These are phyloP conservation scores for Okamejei kenojei DNA, from an alignment of 2,797 vertebrate genomes.

Conservation along the genomic window DNA sequence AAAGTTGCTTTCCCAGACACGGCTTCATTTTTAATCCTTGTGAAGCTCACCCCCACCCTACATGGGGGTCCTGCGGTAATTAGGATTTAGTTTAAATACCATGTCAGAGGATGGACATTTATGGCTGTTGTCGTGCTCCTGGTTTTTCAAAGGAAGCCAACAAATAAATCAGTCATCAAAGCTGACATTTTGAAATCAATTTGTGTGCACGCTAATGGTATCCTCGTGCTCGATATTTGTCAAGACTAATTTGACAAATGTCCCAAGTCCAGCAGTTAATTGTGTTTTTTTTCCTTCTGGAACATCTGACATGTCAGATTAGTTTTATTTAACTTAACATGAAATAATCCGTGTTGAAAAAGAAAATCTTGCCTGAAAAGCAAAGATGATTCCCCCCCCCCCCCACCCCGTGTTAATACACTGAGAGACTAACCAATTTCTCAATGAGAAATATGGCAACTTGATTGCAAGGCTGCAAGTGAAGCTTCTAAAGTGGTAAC, in stretches of 20 bases:
- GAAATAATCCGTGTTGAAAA: conserved; percentile 30
- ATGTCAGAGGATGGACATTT: not conserved
- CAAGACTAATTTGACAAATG: conserved; percentile 23
- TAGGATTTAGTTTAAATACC: not conserved
- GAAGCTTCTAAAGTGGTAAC: not conserved
- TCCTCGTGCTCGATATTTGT: not conserved
- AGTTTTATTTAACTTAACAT: not conserved
- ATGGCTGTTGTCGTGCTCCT: not conserved
- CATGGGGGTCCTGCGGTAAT: not conserved
- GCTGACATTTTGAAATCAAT: not conserved
- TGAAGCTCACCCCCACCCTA: not conserved
- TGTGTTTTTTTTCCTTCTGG: not conserved
- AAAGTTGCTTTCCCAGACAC: not conserved
- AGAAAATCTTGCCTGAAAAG: not conserved
- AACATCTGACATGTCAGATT: conserved; percentile 32
- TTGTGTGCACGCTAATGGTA: not conserved
- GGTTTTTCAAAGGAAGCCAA: not conserved
- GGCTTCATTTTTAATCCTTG: not conserved
- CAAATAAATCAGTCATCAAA: not conserved
- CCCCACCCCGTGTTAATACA: not conserved
- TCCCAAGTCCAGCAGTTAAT: conserved; percentile 5
- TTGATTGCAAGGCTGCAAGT: not conserved
- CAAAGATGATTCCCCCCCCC: not conserved
- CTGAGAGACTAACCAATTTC: conserved; percentile 10
- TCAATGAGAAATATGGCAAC: conserved; percentile 12